phyloP scores from a whole-genome alignment of 2,888 invertebrate species.

The Drosophila cognata region DNA sequence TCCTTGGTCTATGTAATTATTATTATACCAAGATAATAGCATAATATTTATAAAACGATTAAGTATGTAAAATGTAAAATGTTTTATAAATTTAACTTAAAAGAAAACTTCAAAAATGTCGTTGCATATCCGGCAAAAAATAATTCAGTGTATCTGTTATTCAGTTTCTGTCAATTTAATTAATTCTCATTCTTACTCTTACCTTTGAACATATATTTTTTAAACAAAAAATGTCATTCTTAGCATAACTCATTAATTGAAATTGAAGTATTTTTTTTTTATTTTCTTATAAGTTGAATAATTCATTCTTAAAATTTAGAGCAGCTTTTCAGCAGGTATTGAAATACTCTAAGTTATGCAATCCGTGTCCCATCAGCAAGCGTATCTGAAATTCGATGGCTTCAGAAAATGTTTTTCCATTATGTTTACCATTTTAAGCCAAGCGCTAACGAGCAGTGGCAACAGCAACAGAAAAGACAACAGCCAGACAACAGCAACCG shows the following conservation, averaged over 20 bases:
- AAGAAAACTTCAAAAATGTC: background rate
- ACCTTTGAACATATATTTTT: background rate
- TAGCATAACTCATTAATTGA: background rate
- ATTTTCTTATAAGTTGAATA: too few relatives aligned
- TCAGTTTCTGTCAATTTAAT: background rate
- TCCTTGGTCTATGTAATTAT: background rate
- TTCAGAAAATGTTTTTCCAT: conserved; percentile 7
- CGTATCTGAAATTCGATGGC: conserved; percentile 16
- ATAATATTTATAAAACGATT: background rate
- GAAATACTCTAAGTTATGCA: background rate
- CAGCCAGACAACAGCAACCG: conserved; percentile 25
- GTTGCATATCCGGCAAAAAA: background rate
- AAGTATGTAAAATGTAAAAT: background rate
- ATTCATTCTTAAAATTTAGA: background rate
- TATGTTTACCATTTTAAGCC: conserved; percentile 48
- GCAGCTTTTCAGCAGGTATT: background rate
- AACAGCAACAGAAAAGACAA: conserved; percentile 23
- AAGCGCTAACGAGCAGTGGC: conserved; percentile 69
- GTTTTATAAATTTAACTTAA: background rate
- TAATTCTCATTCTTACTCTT: too few relatives aligned
- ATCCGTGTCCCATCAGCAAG: conserved; percentile 3
- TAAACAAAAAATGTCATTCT: background rate
- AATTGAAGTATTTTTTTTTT: background rate
- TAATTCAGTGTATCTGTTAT: rapidly evolving
- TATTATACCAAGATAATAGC: background rate